Conservation (phyloP, 1,140 invertebrate species). For the Nylanderia fulva region DNA sequence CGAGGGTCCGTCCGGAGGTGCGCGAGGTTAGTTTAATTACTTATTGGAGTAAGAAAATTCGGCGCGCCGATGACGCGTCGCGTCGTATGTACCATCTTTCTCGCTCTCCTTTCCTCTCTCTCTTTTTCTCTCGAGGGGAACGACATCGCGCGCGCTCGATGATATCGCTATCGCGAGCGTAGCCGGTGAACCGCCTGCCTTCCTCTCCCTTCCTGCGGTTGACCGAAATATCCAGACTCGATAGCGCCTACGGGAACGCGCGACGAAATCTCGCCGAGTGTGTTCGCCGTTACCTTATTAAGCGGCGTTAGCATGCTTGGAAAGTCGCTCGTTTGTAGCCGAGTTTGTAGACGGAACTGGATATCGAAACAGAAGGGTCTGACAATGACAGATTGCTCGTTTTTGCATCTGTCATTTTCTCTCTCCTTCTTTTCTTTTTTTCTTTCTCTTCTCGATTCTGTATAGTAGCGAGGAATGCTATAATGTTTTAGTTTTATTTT, state of each 20-base stretch:
- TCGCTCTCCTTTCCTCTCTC: too few species aligned
- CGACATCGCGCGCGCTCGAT: slow-evolving; percentile 24
- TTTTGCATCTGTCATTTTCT: not conserved
- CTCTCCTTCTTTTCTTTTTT: not conserved
- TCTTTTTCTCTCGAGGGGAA: slow-evolving; percentile 18
- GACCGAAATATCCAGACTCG: slow-evolving; percentile 5
- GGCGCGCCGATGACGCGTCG: slow-evolving; percentile 23
- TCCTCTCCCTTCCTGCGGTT: not conserved
- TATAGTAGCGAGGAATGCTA: not conserved
- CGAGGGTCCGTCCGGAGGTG: slow-evolving; percentile 1
- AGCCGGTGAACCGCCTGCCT: slow-evolving; percentile 4
- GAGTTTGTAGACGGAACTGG: not conserved
- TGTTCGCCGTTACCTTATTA: slow-evolving; percentile 22
- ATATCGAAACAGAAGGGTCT: not conserved
- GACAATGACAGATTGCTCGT: not conserved
- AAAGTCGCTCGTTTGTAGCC: not conserved
- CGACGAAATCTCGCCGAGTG: not conserved
- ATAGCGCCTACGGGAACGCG: not conserved
- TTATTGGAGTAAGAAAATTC: slow-evolving; percentile 59
- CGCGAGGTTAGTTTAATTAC: slow-evolving; percentile 62
- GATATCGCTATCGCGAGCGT: slow-evolving; percentile 1
- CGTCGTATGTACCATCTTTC: not conserved
- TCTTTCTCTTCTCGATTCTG: not conserved
- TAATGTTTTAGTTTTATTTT: not conserved
- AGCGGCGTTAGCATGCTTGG: not conserved